phyloP scores from a whole-genome alignment of 1,140 invertebrate genomes.

The Cataglyphis hispanica region DNA sequence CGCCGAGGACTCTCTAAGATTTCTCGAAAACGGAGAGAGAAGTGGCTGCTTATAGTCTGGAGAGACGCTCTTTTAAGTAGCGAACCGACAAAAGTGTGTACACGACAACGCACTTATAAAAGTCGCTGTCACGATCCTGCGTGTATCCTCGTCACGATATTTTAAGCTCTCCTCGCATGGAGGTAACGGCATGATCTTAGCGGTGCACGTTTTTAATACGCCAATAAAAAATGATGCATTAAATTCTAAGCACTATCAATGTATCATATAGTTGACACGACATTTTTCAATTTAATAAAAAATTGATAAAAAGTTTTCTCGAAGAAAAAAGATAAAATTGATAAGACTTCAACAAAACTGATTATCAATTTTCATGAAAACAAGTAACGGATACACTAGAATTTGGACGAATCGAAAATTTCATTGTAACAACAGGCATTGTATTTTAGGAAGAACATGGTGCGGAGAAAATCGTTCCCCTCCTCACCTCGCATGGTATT shows the following conservation, averaged over 20 bases:
- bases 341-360: not conserved
- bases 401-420: not conserved
- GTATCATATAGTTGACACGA: constrained; percentile 26
- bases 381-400: not conserved
- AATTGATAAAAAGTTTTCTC: not conserved
- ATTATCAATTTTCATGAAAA: constrained; percentile 2
- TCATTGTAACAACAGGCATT: not conserved
- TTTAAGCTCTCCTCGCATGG: constrained; percentile 29
- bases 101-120: constrained; percentile 38
- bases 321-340: too few relatives aligned
- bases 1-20: constrained; percentile 2
- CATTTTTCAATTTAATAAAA: not conserved
- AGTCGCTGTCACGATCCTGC: not conserved
- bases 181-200: constrained; percentile 16
- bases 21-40: constrained; percentile 2
- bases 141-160: constrained; percentile 8
- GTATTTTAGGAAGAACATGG: constrained; percentile 44
- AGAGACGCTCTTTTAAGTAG: constrained; percentile 29
- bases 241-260: constrained; percentile 31
- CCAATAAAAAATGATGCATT: constrained; percentile 24
- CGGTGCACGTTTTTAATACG: constrained; percentile 7
- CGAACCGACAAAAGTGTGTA: constrained; percentile 43
- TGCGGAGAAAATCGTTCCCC: not conserved
- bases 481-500: constrained; percentile 3
- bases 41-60: constrained; percentile 30